Base-by-base conservation (phyloP, 2,888 invertebrate genomes). In the Drosophila kokeensis region DNA sequence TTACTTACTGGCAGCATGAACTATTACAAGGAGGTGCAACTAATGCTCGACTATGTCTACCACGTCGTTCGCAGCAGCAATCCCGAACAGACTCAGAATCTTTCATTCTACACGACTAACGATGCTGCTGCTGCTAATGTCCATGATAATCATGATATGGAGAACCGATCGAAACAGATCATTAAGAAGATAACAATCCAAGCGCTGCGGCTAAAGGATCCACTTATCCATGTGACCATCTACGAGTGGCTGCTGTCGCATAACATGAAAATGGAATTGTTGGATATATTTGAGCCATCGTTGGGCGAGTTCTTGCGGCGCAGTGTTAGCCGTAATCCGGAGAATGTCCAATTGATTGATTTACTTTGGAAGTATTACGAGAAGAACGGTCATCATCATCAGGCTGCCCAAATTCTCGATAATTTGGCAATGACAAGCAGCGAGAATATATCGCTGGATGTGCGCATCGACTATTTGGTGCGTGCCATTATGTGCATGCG, bases 311-410 rank as follows among this genome's bases (percentile, higher is more conserved):
- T 93, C 81, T 81, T 94, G 42, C 91, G 93, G 21, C 92, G 93
- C 24, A 93, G 93, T 59, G 93, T 93, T 3, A 87, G 92, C 73
- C 94, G 94, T 65, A 94, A 94, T 92, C 95, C 95, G 11, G 94
- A 96, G 55, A 93, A 95, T 79, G 92, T 95, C 1, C 94, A 94
- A 79, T 93, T 96, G 29, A 94, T 97, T 77, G 98, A 99, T 92
- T 94, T 99, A 77, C 94, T 99, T 65, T 99, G 99, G 99, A 98
- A 98, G 93, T 98, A 97, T 92, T 98, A 99, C 90, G 99, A 99
- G 93, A 96, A 97, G 92, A 96, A 96, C 89, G 96, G 96, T 34
- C 98, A 99, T 92, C 99, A 98, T 91, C 95, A 97, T 2, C 96
- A 97, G 13, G 99, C 99, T 2, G 98, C 99, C 0, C 96, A 96